Evolutionary conservation across 2,888 invertebrate species (phyloP).

Genomic region (Imbricaverruca yamaguchii): DNA sequence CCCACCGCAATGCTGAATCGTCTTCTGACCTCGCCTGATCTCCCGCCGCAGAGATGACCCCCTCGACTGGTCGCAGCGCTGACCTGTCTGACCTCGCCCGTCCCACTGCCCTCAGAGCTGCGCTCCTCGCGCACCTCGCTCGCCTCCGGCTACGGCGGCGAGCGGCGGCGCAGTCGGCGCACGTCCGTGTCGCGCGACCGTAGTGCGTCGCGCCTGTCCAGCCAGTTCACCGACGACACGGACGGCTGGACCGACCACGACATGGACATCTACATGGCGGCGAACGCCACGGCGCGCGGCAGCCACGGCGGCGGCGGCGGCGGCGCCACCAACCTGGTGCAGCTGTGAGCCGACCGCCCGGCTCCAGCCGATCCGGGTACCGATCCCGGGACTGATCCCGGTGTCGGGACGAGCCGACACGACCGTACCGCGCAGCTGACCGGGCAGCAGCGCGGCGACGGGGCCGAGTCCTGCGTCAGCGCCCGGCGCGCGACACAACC

Average conservation of each 20-base stretch:
- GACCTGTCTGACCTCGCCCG: conserved; percentile 4
- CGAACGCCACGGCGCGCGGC: conserved; percentile 55
- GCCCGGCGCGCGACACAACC: too few species aligned
- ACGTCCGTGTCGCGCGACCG: conserved; percentile 69
- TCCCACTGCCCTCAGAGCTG: conserved; percentile 23
- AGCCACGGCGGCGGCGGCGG: background rate
- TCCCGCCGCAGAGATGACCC: conserved; percentile 20
- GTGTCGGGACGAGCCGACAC: too few species aligned
- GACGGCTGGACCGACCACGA: conserved; percentile 93
- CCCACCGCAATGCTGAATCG: too few species aligned
- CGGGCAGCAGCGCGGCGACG: too few species aligned
- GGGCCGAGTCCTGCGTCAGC: too few species aligned
- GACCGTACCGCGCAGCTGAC: too few species aligned
- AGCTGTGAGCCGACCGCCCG: background rate
- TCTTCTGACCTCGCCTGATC: conserved; percentile 13
- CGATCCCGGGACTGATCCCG: too few species aligned
- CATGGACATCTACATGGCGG: conserved; percentile 90
- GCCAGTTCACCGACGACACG: conserved; percentile 59
- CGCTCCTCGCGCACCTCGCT: conserved; percentile 22
- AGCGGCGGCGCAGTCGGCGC: conserved; percentile 49
- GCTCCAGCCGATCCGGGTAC: too few species aligned
- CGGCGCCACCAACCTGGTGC: background rate
- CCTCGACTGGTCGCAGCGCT: conserved; percentile 5
- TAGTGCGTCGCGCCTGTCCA: conserved; percentile 42
- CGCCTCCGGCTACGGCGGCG: conserved; percentile 21